These are phyloP conservation scores for Potorous gilbertii DNA, from an alignment of 2,797 vertebrate species.

Conservation along the genomic window DNA sequence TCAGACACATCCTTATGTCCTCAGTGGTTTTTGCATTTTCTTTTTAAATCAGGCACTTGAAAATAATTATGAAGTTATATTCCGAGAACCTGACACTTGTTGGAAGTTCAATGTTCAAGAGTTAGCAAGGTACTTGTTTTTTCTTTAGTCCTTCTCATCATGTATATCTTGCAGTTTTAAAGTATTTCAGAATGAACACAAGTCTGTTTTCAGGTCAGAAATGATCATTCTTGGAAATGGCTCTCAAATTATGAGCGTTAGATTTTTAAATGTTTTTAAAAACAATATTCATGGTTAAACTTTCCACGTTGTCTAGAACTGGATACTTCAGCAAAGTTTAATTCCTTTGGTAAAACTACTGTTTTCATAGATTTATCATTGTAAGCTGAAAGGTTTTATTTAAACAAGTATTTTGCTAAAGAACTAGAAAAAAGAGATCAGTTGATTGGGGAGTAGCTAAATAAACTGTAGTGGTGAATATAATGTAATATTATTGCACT, in stretches of 20 bases:
- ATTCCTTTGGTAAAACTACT: not conserved
- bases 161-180: constrained; percentile 73
- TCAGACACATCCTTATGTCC: constrained; percentile 68
- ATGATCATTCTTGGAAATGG: constrained; percentile 76
- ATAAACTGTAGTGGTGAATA: not conserved
- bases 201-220: constrained; percentile 77
- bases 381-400: not conserved
- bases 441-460: constrained; percentile 39
- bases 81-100: constrained; percentile 87
- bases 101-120: constrained; percentile 89
- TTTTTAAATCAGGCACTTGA: constrained; percentile 85
- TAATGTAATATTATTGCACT: not conserved
- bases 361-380: not conserved
- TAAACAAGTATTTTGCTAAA: constrained; percentile 55
- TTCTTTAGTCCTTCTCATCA: constrained; percentile 55
- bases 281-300: constrained; percentile 58
- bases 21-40: constrained; percentile 78
- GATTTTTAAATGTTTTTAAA: constrained; percentile 63
- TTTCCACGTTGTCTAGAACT: constrained; percentile 48
- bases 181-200: constrained; percentile 76
- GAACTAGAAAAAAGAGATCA: constrained; percentile 19
- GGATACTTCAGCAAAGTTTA: constrained; percentile 42
- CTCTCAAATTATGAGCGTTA: constrained; percentile 68
- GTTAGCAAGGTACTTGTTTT: constrained; percentile 85
- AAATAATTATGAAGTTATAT: constrained; percentile 86